phyloP scores from a whole-genome alignment of 2,113 vertebrate species.

The Xenopus laevis region DNA sequence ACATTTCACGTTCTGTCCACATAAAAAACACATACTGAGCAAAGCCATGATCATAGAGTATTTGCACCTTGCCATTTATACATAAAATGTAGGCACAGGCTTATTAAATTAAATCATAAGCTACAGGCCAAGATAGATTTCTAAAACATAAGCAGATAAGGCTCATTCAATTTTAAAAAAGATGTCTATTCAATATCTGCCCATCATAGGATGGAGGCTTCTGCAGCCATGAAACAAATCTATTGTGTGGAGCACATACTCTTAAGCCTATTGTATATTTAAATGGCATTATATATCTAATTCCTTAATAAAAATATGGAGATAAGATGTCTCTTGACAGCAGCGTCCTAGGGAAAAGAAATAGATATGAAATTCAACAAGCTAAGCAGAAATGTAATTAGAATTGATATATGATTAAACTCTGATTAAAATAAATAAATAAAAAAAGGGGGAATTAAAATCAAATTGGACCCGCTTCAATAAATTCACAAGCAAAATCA shows the following conservation, averaged over 20 bases:
- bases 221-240: not conserved
- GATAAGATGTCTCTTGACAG: not conserved
- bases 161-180: too few species aligned
- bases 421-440: slow-evolving; percentile 12
- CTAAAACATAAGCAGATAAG: too few species aligned
- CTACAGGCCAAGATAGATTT: too few species aligned
- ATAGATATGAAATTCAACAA: not conserved
- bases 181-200: too few species aligned
- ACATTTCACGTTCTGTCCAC: too few species aligned
- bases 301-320: not conserved
- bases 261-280: not conserved
- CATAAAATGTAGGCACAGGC: too few species aligned
- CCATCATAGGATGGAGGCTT: too few species aligned
- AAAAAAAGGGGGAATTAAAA: slow-evolving; percentile 6
- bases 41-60: too few species aligned
- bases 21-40: too few species aligned
- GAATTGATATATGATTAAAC: slow-evolving; percentile 33
- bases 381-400: slow-evolving; percentile 20
- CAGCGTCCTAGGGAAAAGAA: too few species aligned
- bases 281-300: not conserved
- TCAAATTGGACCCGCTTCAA: slow-evolving; percentile 29
- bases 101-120: too few species aligned
- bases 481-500: slow-evolving; percentile 24
- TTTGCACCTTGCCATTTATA: too few species aligned
- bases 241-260: slow-evolving; percentile 2